Percentiles rank a stretch among this genome's conserved stretches.
These are phyloP conservation scores for Hyperoodon ampullatus DNA, from an alignment of 2,113 vertebrate species.

Conservation along the genomic window DNA sequence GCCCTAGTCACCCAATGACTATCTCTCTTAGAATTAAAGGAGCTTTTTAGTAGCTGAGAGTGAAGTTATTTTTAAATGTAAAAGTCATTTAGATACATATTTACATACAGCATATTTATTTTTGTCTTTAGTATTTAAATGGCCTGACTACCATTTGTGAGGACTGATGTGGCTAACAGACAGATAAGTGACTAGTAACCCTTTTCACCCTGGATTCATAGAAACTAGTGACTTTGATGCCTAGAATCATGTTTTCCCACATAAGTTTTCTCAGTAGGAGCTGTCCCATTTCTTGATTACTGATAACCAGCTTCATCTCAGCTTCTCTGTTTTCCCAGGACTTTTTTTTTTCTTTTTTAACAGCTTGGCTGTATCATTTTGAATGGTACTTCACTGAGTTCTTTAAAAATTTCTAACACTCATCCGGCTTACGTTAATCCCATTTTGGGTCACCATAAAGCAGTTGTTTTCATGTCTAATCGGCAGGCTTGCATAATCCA, in stretches of 20 bases:
- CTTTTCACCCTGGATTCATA: neutral
- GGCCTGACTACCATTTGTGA: neutral
- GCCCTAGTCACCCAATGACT: constrained; percentile 73
- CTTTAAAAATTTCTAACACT: constrained; percentile 69
- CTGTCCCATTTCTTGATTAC: constrained; percentile 47
- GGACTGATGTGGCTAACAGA: neutral
- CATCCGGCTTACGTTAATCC: constrained; percentile 72
- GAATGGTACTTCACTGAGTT: constrained; percentile 67
- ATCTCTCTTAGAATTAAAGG: constrained; percentile 62
- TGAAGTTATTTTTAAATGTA: constrained; percentile 59
- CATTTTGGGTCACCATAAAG: constrained; percentile 69
- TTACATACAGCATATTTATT: constrained; percentile 15
- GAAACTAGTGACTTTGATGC: constrained; percentile 38
- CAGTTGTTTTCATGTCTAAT: constrained; percentile 73
- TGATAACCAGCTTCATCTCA: constrained; percentile 63
- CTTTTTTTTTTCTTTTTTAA: constrained; percentile 40
- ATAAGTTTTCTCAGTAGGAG: constrained; percentile 51
- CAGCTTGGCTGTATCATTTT: constrained; percentile 54
- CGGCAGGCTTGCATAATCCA: constrained; percentile 53
- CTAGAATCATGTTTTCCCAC: constrained; percentile 55
- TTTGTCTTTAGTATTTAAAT: constrained; percentile 46
- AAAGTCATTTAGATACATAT: constrained; percentile 47
- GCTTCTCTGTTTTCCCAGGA: constrained; percentile 66
- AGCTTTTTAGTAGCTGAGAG: constrained; percentile 65
- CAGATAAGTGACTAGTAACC: constrained; percentile 32